These are phyloP conservation scores for Cygnus atratus DNA, from an alignment of 2,113 vertebrate genomes.

Conservation along the genomic window DNA sequence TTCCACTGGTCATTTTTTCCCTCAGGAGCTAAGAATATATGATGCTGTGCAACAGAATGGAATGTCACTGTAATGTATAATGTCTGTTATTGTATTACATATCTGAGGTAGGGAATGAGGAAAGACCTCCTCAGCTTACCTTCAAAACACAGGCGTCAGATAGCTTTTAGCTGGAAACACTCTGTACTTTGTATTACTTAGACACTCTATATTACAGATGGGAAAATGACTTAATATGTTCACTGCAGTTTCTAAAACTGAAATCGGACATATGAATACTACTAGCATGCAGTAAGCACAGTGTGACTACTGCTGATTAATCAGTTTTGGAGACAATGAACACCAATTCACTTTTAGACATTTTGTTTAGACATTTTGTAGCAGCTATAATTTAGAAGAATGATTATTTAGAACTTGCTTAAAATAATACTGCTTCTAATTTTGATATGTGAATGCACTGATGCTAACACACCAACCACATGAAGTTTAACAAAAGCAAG, in stretches of 20 bases:
- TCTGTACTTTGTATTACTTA: neutral
- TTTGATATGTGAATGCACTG: neutral
- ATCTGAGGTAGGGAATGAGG: neutral
- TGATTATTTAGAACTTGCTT: neutral
- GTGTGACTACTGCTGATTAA: neutral
- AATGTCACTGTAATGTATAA: slow-evolving; percentile 49
- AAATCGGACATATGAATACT: neutral
- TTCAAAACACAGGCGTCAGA: neutral
- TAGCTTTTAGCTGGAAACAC: neutral
- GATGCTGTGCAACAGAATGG: slow-evolving; percentile 58
- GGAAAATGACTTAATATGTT: neutral
- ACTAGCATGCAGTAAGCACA: neutral
- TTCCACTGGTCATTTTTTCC: slow-evolving; percentile 58
- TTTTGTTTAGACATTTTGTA: neutral
- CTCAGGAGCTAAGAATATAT: slow-evolving; percentile 45
- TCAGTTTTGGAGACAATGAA: neutral
- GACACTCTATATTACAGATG: neutral
- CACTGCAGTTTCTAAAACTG: neutral
- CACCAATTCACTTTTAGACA: neutral
- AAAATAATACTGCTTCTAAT: slow-evolving; percentile 11
- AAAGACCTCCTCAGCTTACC: neutral
- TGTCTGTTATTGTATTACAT: slow-evolving; percentile 21
- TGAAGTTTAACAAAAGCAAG: no score
- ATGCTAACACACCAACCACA: neutral
- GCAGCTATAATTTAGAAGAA: neutral